phyloP scores from a whole-genome alignment of 1,140 invertebrate genomes.

The Gryon sp. region DNA sequence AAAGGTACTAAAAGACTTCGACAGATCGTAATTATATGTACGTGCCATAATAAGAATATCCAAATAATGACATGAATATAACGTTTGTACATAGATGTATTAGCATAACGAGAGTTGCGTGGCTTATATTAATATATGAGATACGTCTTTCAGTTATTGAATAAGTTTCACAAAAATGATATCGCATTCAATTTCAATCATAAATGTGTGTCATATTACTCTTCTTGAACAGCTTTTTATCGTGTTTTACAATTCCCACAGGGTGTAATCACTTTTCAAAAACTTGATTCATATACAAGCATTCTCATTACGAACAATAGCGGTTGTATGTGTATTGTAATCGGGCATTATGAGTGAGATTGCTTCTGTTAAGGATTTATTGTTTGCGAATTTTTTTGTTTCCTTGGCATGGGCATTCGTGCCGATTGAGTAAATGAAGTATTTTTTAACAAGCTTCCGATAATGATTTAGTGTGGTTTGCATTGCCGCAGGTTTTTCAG shows the following conservation, averaged over 20 bases:
- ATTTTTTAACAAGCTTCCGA: neutral
- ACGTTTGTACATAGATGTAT: constrained; percentile 38
- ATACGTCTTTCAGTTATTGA: constrained; percentile 25
- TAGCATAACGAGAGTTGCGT: constrained; percentile 41
- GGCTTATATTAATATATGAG: too few species aligned
- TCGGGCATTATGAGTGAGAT: constrained; percentile 7
- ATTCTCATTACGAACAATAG: constrained; percentile 4
- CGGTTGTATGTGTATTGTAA: constrained; percentile 14
- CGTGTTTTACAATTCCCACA: neutral
- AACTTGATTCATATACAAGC: constrained; percentile 38
- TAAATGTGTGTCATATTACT: constrained; percentile 34
- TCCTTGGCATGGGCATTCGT: neutral
- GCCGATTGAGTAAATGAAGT: neutral
- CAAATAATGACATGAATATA: constrained; percentile 55
- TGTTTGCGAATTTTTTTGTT: neutral
- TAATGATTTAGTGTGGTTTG: neutral
- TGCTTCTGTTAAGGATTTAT: constrained; percentile 4
- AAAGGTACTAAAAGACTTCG: constrained; percentile 68
- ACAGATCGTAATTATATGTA: constrained; percentile 70
- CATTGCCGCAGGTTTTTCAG: neutral
- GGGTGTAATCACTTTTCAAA: constrained; percentile 31
- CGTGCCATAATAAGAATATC: constrained; percentile 61
- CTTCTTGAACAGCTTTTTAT: constrained; percentile 15
- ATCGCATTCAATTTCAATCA: constrained; percentile 18
- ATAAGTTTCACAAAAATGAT: neutral